Base-by-base conservation (phyloP, 2,888 invertebrate species). In the Sceliomorpha sp. region DNA sequence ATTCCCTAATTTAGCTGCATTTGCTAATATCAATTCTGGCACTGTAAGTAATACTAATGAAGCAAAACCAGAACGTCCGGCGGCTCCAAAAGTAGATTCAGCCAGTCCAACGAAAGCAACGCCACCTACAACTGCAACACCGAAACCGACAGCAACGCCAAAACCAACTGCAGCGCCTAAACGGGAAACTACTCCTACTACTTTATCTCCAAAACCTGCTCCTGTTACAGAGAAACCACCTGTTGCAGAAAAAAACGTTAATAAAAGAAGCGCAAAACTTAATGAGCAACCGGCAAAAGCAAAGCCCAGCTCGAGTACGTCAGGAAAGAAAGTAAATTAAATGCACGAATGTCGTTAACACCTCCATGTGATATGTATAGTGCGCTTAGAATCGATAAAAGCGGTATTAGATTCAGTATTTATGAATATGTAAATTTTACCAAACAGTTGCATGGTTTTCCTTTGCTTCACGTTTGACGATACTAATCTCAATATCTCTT, bases 1-100 rank as follows among this genome's bases (percentile, higher is more conserved):
- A 12, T 81, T 87, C 9, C 86, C 87, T 1, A 40, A 70, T 27
- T 29, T 74, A n/a, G 58, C 50, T 1, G 45, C 60, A 3, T 53
- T 45, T 13, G 24, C 55, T 1, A 26, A 37, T 4, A 8, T 64
- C 9, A 59, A 55, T 45, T 70, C 70, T 7, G 69, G 69, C 0
- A 24, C 48, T 1, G 9, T 15, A 6, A 15, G 10, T 5, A 20
- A 17, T 15, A 1, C 13, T 14, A 7, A 14, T 13, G 15, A 15
- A 0, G 1, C 10, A 36, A 44, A 8, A n/a, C 17, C 27, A 15
- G 44, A 78, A 27, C 64, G 76, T 5, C 74, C 75, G 7, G 44
- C 68, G 4, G 15, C 70, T 15, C 60, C 73, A 15, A 53, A 9
- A 63, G 40, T 51, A 34, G 64, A 62, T 5, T 62, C 80, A 26